A percentile compares a stretch with the other conserved stretches of the same genome.
phyloP scores from a whole-genome alignment of 2,888 invertebrate genomes.

The Petrophora chlorosata region DNA sequence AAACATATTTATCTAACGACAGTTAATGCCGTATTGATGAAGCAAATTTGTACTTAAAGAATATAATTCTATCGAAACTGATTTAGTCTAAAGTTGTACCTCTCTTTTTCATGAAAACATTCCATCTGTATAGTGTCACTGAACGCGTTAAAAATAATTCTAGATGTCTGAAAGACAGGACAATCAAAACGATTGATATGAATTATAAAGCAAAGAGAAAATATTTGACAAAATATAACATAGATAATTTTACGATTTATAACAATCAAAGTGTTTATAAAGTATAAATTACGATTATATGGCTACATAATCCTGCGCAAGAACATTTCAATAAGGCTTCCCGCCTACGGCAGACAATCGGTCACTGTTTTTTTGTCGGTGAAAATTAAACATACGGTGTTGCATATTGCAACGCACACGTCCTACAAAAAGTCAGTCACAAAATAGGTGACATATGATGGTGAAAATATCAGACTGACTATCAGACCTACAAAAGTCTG shows the following conservation, averaged over 20 bases:
- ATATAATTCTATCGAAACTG: background rate
- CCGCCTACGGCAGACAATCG: no score
- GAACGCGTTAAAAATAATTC: conserved; percentile 2
- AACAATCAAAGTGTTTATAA: background rate
- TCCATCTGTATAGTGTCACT: conserved; percentile 11
- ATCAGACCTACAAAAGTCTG: no score
- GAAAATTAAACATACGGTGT: no score
- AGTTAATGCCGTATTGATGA: no score
- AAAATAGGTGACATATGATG: no score
- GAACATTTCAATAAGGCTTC: no score
- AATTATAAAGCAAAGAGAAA: background rate
- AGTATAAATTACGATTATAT: background rate
- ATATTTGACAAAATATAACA: background rate
- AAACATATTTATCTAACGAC: no score
- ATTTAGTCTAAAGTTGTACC: conserved; percentile 3
- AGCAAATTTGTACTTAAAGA: no score
- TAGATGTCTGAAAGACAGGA: conserved; percentile 1
- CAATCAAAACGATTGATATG: background rate
- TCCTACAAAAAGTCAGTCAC: no score
- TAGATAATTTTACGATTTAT: background rate
- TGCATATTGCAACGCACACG: no score
- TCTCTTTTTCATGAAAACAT: conserved; percentile 13
- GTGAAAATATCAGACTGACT: no score
- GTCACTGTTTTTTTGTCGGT: no score
- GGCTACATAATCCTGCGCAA: background rate